Percentiles rank a stretch among this genome's conserved stretches.
Evolutionary conservation across 2,888 invertebrate genomes (phyloP).

Genomic region (Conchocele bisecta): DNA sequence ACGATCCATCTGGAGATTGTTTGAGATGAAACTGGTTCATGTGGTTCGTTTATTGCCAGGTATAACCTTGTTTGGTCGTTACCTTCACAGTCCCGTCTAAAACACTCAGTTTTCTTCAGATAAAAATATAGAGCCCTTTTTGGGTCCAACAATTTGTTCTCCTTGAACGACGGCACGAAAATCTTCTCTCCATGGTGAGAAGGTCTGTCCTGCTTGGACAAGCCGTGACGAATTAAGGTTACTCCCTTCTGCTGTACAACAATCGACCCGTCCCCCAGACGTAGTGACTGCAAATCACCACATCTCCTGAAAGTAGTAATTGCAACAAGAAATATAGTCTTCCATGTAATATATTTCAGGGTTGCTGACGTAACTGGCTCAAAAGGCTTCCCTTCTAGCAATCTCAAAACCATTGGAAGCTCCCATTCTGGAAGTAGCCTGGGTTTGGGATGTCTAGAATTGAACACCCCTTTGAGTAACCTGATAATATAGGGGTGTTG

Average conservation of each 20-base stretch:
- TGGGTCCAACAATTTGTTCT: constrained; percentile 31
- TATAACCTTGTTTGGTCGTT: too few species aligned
- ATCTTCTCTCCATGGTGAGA: constrained; percentile 4
- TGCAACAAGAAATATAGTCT: constrained; percentile 17
- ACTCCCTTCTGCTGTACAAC: constrained; percentile 19
- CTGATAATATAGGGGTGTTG: constrained; percentile 21
- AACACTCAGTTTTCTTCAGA: constrained; percentile 3
- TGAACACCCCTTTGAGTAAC: constrained; percentile 17
- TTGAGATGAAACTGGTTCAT: too few species aligned
- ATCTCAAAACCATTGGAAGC: constrained; percentile 1
- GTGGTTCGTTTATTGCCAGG: too few species aligned
- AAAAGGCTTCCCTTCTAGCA: constrained; percentile 5
- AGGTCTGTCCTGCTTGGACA: constrained; percentile 23
- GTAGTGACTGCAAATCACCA: constrained; percentile 29
- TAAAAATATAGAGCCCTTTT: neutral
- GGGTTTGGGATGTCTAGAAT: neutral
- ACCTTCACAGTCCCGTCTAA: too few species aligned
- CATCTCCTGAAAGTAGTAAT: constrained; percentile 27
- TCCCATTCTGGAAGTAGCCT: constrained; percentile 11
- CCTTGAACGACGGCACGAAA: constrained; percentile 12
- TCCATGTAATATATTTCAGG: constrained; percentile 5
- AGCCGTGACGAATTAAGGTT: constrained; percentile 12
- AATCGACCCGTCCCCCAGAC: constrained; percentile 18
- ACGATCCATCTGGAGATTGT: too few species aligned
- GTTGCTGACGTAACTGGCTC: constrained; percentile 2